Evolutionary conservation across 2,888 invertebrate species (phyloP).

Genomic region (Drosophila emarginata): DNA sequence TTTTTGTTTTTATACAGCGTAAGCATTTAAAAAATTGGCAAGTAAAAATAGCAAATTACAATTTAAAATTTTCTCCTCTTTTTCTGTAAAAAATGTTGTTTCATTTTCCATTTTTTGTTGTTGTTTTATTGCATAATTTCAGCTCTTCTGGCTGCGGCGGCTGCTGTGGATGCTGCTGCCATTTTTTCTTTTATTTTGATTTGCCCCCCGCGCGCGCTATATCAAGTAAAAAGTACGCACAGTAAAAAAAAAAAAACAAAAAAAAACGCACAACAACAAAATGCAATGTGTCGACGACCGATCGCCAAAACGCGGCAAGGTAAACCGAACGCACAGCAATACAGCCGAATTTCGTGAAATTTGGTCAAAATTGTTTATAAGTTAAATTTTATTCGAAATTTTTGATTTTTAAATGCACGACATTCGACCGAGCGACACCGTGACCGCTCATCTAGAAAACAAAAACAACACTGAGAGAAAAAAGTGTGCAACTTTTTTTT

Average conservation of each 20-base stretch:
- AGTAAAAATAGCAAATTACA: slow-evolving; percentile 32
- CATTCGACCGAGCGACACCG: too few relatives aligned
- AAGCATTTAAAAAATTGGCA: slow-evolving; percentile 7
- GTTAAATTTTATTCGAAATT: too few relatives aligned
- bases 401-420: too few relatives aligned
- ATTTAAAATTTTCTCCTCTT: slow-evolving; percentile 43
- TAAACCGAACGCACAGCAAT: too few relatives aligned
- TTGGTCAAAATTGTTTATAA: too few relatives aligned
- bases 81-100: neutral
- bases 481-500: too few relatives aligned
- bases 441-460: slow-evolving; percentile 47
- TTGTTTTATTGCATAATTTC: slow-evolving; percentile 56
- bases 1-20: slow-evolving; percentile 1
- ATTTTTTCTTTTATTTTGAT: slow-evolving; percentile 40
- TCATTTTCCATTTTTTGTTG: slow-evolving; percentile 26
- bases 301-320: neutral
- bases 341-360: neutral
- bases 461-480: slow-evolving; percentile 53
- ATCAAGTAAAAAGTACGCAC: slow-evolving; percentile 39
- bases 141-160: slow-evolving; percentile 35
- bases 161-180: slow-evolving; percentile 55
- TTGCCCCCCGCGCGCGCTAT: slow-evolving; percentile 42
- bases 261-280: neutral
- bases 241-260: slow-evolving; percentile 2
- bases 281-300: too few relatives aligned